Percentiles rank a stretch among this genome's conserved stretches.
These are phyloP conservation scores for Exocentrus adspersus DNA, from an alignment of 2,888 invertebrate genomes.

Conservation along the genomic window DNA sequence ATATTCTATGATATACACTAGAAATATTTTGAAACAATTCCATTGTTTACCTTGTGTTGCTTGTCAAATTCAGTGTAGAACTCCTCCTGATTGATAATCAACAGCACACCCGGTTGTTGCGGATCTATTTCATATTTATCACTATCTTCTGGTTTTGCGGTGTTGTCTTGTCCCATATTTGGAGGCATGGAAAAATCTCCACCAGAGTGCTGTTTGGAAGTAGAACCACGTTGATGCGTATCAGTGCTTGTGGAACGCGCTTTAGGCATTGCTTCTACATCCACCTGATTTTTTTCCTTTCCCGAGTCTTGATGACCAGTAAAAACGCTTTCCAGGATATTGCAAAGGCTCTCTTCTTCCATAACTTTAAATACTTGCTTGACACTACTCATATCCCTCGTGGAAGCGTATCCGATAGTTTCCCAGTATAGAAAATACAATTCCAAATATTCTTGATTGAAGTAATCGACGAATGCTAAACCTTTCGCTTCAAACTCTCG, in stretches of 20 bases:
- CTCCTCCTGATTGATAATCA: constrained; percentile 62
- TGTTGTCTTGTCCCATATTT: neutral
- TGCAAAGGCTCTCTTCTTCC: constrained; percentile 44
- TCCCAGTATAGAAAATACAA: constrained; percentile 57
- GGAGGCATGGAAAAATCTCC: constrained; percentile 24
- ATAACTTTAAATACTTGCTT: constrained; percentile 50
- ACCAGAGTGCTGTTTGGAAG: neutral
- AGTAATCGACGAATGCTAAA: constrained; percentile 40
- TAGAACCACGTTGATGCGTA: neutral
- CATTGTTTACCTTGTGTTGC: constrained; percentile 32
- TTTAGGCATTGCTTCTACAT: neutral
- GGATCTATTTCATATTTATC: constrained; percentile 51
- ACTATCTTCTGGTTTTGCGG: constrained; percentile 8
- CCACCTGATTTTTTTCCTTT: neutral
- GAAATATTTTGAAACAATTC: neutral
- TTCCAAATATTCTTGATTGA: constrained; percentile 51
- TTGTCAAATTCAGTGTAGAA: constrained; percentile 54
- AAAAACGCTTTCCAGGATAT: constrained; percentile 25
- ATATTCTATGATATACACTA: no score
- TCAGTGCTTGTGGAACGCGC: constrained; percentile 18
- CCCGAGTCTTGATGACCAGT: no score
- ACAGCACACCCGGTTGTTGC: constrained; percentile 56
- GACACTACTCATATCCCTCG: constrained; percentile 48
- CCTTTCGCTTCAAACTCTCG: constrained; percentile 44
- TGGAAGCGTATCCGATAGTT: constrained; percentile 46